Base-by-base conservation (phyloP, 2,113 vertebrate species). In the Rhineura floridana region DNA sequence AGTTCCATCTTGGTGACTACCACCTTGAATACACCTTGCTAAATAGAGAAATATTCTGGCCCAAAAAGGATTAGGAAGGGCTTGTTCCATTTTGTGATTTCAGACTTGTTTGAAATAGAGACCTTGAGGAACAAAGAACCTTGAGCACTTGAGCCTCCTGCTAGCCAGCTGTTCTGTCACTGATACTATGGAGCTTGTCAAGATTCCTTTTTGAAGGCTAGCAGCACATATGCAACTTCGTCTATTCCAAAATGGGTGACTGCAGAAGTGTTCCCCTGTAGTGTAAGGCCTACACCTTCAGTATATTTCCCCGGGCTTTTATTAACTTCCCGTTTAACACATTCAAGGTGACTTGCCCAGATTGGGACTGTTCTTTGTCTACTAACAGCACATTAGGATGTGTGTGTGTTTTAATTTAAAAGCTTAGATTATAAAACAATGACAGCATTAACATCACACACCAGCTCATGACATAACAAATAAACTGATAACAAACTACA, bases 81-180 rank as follows among this genome's bases (percentile, higher is more conserved):
- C 42, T 59, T 28, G 1, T 23, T 75, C 72, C 1, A 55, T 86
- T 70, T 90, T 59, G 36, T 83, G 62, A 59, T 52, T 36, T 82
- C 42, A 83, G 42, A 44, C 62, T 83, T 46, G 72, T 12, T 69
- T 86, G 84, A 86, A 90, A 78, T 10, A 33, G 36, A 90, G 80
- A 86, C 59, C 46, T 44, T 23, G 39, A 36, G 48, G 78, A 82
- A 86, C 81, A 81, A 90, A 86, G 63, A 62, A 86, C 46, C 36
- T 23, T 1, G 46, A 21, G 44, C 65, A 85, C 67, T 79, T 80
- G 59, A 55, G 70, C 79, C 79, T 55, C 39, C 59, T 86, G 36
- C 79, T 44, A 44, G 59, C 44, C 59, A 77, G 87, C 70, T 88
- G 59, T 77, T 76, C 81, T 50, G 59, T 46, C 79, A 82, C n/a